Evolutionary conservation across 1,140 invertebrate genomes (phyloP).

Genomic region (Oncopodura yosiiana): DNA sequence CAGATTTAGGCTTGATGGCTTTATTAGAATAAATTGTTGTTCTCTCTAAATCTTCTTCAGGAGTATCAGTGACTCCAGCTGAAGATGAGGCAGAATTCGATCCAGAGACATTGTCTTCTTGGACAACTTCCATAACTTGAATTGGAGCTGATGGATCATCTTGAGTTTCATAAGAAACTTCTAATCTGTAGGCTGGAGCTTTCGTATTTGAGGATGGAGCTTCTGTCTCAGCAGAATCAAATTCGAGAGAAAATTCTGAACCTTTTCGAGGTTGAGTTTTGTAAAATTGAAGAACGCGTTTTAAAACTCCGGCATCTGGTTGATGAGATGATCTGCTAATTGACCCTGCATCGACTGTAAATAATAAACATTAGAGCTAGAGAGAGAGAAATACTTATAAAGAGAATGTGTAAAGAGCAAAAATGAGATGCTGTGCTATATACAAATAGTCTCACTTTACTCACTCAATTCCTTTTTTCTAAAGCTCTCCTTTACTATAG

Average conservation of each 20-base stretch:
- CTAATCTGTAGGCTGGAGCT: background rate
- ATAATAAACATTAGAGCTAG: no score
- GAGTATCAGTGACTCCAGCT: no score
- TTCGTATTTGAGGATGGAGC: constrained; percentile 8
- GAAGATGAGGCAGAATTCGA: background rate
- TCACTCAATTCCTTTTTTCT: no score
- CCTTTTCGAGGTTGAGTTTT: background rate
- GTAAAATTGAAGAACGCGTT: background rate
- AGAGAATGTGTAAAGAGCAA: no score
- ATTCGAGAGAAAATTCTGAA: background rate
- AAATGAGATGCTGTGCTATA: no score
- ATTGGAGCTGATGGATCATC: background rate
- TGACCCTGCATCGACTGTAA: no score
- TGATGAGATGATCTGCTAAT: no score
- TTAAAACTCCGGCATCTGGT: no score
- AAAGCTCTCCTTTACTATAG: no score
- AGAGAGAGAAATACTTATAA: no score
- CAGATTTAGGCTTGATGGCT: background rate
- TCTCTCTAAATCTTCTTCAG: constrained; percentile 12
- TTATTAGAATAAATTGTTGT: constrained; percentile 12
- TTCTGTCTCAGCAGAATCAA: constrained; percentile 8
- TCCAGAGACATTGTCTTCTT: background rate
- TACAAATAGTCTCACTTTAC: no score
- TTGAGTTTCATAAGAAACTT: background rate
- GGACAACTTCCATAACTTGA: background rate